Evolutionary conservation across 2,113 vertebrate genomes (phyloP), one percentile per base, ranked within the genome.

Genomic region (Coracopsis vasa): DNA sequence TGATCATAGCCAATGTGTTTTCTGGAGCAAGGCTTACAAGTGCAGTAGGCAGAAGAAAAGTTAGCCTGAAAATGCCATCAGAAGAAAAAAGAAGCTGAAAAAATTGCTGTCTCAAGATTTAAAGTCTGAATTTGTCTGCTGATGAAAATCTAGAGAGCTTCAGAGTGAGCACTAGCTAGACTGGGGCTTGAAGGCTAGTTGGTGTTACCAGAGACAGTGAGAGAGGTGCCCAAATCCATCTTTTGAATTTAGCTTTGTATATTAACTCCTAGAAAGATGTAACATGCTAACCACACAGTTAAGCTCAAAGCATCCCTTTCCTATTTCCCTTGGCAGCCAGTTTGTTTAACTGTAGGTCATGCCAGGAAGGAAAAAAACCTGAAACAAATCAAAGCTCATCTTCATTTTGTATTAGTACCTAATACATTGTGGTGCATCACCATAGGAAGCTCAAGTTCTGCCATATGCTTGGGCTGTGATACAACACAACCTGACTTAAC

Each of bases 311-410:
- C 86, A 94, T 84, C 95, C 69, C 61, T 90, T 93, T 93, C 56
- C 82, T 88, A 83, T 95, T 95, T 94, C 92, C 70, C 41, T 97
- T 95, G 90, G 95, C 95, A 96, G 51, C 16, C 41, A 48, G 35
- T 94, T 92, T 93, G 80, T 94, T 96, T 92, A 92, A 81, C 77
- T 80, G 53, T 20, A 37, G 41, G 44, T 93, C 69, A 81, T 39
- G 73, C 80, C 83, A 90, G 77, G 88, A 90, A 71, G 54, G 47
- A 70, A 48, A 74, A 88, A 58, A 35, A 35, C 4, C 9, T 51
- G 42, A 53, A 86, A 79, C 23, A 81, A 92, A 94, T 81, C 56
- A 84, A 92, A 92, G 51, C 65, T 82, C 44, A 24, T 92, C 70
- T 88, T 90, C 27, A 10, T 92, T 90, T 95, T 66, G 56, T 88